Base-by-base conservation (phyloP, 2,113 vertebrate genomes). In the Paracanthobrama guichenoti region DNA sequence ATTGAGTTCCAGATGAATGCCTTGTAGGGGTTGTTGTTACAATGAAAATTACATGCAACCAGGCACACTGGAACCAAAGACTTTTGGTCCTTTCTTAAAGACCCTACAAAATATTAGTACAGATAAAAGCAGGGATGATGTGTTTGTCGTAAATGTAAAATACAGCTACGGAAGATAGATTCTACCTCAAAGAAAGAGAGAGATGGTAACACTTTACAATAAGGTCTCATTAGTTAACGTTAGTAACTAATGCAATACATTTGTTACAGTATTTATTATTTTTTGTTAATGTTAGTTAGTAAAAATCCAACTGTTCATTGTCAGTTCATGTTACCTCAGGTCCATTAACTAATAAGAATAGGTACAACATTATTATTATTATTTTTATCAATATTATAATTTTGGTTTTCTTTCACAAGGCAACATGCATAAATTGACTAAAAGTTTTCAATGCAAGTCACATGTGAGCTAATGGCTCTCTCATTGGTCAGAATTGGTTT, bases 1-100 rank as follows among this genome's bases (percentile, higher is more conserved):
- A 66, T 79, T 64, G 59, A 66, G 77, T 79, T 79, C 42, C 39
- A 64, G 57, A 64, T 66, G 59, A 79, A 79, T 79, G 77, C 57
- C 59, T 79, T 64, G 59, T 66, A 64, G 59, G 77, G 59, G 12
- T 39, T 79, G 42, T 42, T 78, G 75, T 66, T 79, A 39, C 42
- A 79, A 66, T 64, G 16, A 64, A 79, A 28, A 66, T 79, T 20
- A 31, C 14, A 79, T 48, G 59, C 59, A 22, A 42, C 57, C 77
- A 28, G 39, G 24, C 59, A 66, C n/a, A 64, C 8, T 24, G 20
- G 39, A n/a, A 79, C 35, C 31, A 60, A 78, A 55, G 55, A 14
- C 75, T 59, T 60, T 24, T 78, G 76, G 22, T n/a, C 6, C 39
- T 39, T 39, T 60, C 35, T 44, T 44, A 60, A 10, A 78, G 18